Evolutionary conservation across 2,888 invertebrate species (phyloP).

Genomic region (Luperina nickerlii): DNA sequence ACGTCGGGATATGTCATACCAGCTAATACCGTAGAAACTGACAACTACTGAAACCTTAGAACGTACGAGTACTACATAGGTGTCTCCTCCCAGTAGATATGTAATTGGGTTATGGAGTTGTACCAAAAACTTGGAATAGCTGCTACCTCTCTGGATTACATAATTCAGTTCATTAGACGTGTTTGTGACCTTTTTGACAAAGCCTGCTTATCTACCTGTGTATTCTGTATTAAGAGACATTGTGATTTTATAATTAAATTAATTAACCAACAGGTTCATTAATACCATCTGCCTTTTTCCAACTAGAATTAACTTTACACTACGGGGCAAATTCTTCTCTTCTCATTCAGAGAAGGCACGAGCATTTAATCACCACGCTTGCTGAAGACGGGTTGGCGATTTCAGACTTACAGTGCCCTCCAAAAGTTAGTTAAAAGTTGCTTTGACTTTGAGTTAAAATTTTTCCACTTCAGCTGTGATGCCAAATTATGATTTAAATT

Average conservation of each 20-base stretch:
- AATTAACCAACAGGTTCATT: too few relatives aligned
- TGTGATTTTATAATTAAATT: not conserved
- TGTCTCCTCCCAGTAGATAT: not conserved
- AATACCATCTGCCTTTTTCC: not conserved
- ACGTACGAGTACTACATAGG: not conserved
- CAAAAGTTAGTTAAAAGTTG: too few relatives aligned
- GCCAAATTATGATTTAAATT: too few relatives aligned
- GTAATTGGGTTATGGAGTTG: not conserved
- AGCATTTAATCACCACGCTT: too few relatives aligned
- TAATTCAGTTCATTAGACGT: not conserved
- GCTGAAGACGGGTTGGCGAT: too few relatives aligned
- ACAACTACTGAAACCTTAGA: not conserved
- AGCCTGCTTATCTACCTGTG: not conserved
- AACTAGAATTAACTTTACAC: not conserved
- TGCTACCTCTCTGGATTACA: not conserved
- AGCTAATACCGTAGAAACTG: not conserved
- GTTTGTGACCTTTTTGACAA: not conserved
- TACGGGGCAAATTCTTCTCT: too few relatives aligned
- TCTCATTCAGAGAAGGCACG: too few relatives aligned
- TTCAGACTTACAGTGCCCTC: too few relatives aligned
- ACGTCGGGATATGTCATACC: not conserved
- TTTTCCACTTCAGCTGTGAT: too few relatives aligned
- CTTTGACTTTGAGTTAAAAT: too few relatives aligned
- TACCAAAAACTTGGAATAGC: not conserved
- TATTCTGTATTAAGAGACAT: not conserved